Percentiles rank a stretch among this genome's conserved stretches.
Evolutionary conservation across 2,888 invertebrate species (phyloP).

Genomic region (Apocheima hispidaria): DNA sequence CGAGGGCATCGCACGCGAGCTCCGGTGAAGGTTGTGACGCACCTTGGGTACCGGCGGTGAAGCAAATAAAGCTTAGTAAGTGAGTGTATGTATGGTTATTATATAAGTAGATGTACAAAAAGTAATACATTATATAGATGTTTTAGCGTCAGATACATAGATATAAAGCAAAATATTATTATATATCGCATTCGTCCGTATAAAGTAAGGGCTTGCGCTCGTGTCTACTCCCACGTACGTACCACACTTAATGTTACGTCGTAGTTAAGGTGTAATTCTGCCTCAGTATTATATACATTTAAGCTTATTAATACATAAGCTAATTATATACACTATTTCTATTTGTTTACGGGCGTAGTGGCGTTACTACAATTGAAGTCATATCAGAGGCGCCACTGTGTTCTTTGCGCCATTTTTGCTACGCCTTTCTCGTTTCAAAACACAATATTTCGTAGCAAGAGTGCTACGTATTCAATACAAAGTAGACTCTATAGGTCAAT

Average conservation of each 20-base stretch:
- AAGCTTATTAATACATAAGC: slow-evolving; percentile 86
- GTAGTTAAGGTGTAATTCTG: slow-evolving; percentile 86
- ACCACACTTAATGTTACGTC: slow-evolving; percentile 85
- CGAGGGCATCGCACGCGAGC: slow-evolving; percentile 31
- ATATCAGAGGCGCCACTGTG: slow-evolving; percentile 81
- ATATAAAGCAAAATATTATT: slow-evolving; percentile 85
- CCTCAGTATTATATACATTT: slow-evolving; percentile 86
- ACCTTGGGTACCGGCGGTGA: slow-evolving; percentile 76
- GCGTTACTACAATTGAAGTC: slow-evolving; percentile 81
- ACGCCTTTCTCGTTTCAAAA: slow-evolving; percentile 34
- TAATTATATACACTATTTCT: slow-evolving; percentile 84
- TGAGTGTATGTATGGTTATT: slow-evolving; percentile 83
- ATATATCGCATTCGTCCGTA: slow-evolving; percentile 87
- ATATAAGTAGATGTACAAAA: slow-evolving; percentile 86
- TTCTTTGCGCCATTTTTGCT: slow-evolving; percentile 60
- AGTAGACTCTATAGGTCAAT: neutral
- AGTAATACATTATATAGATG: slow-evolving; percentile 86
- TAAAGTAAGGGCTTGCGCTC: slow-evolving; percentile 86
- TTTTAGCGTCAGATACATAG: slow-evolving; percentile 86
- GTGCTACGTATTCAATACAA: neutral
- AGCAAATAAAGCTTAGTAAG: slow-evolving; percentile 82
- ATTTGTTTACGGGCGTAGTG: slow-evolving; percentile 82
- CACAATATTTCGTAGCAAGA: neutral
- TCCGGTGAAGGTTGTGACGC: slow-evolving; percentile 63
- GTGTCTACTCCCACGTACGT: slow-evolving; percentile 85